Percentiles rank a stretch among this genome's conserved stretches.
Conservation (phyloP, 2,797 vertebrate species). For the Pristis pectinata region DNA sequence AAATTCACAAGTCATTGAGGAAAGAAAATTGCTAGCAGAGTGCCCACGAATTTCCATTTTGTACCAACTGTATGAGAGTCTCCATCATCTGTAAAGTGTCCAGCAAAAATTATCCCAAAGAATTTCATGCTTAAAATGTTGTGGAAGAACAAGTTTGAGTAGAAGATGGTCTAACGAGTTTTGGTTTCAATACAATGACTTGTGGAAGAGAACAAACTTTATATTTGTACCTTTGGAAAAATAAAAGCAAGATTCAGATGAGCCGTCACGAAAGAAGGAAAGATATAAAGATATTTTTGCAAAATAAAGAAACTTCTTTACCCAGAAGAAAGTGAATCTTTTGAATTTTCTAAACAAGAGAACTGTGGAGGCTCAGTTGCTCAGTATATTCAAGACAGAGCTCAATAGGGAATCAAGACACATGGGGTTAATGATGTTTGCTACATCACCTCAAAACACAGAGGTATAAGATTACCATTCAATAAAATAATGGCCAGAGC, state of each 20-base stretch:
- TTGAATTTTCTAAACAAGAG: no score
- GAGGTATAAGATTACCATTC: no score
- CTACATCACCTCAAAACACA: no score
- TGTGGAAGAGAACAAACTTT: background rate
- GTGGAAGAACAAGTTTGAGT: background rate
- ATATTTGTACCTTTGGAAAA: background rate
- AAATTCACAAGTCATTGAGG: constrained; percentile 24
- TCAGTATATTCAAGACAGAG: no score
- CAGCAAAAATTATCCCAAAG: background rate
- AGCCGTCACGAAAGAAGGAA: background rate
- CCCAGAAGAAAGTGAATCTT: no score
- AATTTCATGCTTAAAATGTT: constrained; percentile 16
- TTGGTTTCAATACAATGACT: background rate
- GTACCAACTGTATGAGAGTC: background rate
- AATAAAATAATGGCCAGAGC: no score
- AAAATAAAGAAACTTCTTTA: no score
- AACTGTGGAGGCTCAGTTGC: no score
- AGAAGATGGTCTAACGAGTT: background rate
- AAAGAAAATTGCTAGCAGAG: constrained; percentile 22
- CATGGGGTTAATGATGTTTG: no score
- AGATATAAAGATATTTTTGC: background rate
- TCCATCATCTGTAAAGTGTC: background rate
- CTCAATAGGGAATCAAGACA: no score
- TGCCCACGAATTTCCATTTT: constrained; percentile 10
- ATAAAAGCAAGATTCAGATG: background rate